A percentile compares a stretch with the other conserved stretches of the same genome.
These are phyloP conservation scores for Chiridota heheva DNA, from an alignment of 35 echinoderm and acorn worm genomes.

Conservation along the genomic window DNA sequence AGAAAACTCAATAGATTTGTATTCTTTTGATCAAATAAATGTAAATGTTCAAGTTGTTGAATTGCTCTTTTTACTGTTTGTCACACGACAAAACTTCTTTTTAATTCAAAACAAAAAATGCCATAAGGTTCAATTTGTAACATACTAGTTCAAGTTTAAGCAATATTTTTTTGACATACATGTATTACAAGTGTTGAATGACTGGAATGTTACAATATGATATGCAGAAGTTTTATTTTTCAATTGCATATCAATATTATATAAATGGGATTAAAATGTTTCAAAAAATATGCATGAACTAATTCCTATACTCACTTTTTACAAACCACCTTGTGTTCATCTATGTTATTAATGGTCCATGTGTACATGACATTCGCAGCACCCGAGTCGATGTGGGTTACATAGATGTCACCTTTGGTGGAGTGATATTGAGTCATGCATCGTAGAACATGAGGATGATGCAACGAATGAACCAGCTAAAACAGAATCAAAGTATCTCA, in stretches of 20 bases:
- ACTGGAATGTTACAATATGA: too few relatives aligned
- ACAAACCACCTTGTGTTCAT: slow-evolving; percentile 68
- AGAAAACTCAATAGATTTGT: too few relatives aligned
- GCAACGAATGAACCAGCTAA: slow-evolving; percentile 71
- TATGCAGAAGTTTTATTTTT: background rate
- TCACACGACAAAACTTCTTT: too few relatives aligned
- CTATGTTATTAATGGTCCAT: slow-evolving; percentile 73
- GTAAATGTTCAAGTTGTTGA: too few relatives aligned
- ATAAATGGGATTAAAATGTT: background rate
- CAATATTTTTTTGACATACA: too few relatives aligned
- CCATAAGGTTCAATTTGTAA: too few relatives aligned
- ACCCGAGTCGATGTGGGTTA: slow-evolving; percentile 82
- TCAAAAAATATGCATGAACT: background rate
- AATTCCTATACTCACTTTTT: slow-evolving; percentile 51
- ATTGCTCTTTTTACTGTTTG: too few relatives aligned
- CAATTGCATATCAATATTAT: background rate
- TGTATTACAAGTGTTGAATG: too few relatives aligned
- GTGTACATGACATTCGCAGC: slow-evolving; percentile 60
- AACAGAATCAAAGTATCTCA: background rate
- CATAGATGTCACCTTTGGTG: slow-evolving; percentile 58
- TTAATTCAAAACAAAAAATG: too few relatives aligned
- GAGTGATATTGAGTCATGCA: slow-evolving; percentile 86
- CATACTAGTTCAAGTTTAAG: too few relatives aligned
- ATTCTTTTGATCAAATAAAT: too few relatives aligned
- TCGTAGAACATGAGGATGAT: slow-evolving; percentile 71